These are phyloP conservation scores for Drosophila teissieri DNA, from an alignment of 1,140 invertebrate species.

Conservation along the genomic window DNA sequence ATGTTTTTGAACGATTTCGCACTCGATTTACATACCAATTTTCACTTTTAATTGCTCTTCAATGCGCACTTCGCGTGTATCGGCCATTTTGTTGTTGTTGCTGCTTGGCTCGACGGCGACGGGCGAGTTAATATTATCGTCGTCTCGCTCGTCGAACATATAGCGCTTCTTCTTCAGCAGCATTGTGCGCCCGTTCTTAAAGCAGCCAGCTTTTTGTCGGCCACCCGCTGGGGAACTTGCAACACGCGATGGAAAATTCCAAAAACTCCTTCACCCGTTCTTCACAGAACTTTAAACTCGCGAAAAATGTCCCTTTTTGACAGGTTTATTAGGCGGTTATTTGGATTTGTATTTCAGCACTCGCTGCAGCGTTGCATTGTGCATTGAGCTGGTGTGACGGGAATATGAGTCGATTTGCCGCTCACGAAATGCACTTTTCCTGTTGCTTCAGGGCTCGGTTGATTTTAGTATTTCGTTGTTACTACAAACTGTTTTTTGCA, in stretches of 20 bases:
- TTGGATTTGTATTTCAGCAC: neutral
- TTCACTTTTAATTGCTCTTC: conserved; percentile 94
- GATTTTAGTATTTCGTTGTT: conserved; percentile 8
- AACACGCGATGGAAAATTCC: conserved; percentile 27
- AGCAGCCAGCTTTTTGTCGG: conserved; percentile 28
- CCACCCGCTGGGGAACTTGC: conserved; percentile 13
- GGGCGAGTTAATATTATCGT: conserved; percentile 60
- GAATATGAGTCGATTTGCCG: conserved; percentile 28
- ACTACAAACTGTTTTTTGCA: conserved; percentile 10
- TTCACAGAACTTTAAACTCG: too few relatives aligned
- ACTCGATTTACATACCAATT: conserved; percentile 89
- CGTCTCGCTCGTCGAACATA: conserved; percentile 79
- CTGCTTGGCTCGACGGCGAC: conserved; percentile 68
- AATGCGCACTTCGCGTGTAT: conserved; percentile 92
- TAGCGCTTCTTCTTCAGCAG: conserved; percentile 83
- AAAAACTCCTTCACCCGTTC: conserved; percentile 45
- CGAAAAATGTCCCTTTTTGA: neutral
- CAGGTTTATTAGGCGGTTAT: neutral
- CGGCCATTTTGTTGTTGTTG: conserved; percentile 90
- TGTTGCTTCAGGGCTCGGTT: conserved; percentile 1
- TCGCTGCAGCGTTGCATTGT: neutral
- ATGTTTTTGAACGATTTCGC: conserved; percentile 58
- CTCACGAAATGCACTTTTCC: conserved; percentile 44
- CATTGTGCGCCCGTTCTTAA: conserved; percentile 60
- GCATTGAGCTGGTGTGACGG: neutral